Evolutionary conservation across 2,888 invertebrate species (phyloP).

Genomic region (Spialia ferax): DNA sequence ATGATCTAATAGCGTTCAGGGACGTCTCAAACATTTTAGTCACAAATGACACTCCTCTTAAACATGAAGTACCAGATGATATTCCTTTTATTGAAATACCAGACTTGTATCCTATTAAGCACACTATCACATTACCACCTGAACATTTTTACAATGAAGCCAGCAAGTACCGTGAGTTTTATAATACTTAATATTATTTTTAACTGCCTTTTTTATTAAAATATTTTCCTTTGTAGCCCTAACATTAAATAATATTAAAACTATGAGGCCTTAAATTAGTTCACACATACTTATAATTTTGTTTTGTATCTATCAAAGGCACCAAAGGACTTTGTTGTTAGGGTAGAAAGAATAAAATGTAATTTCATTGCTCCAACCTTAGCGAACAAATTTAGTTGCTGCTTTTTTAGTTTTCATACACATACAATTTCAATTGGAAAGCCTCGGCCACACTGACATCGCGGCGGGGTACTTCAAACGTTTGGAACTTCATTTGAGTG

Average conservation of each 20-base stretch:
- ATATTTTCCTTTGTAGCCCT: background rate
- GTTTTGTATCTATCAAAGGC: no score
- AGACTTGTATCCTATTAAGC: slow-evolving; percentile 91
- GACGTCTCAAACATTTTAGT: slow-evolving; percentile 89
- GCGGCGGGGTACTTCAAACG: no score
- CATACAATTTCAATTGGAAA: no score
- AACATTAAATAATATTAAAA: background rate
- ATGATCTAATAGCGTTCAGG: slow-evolving; percentile 88
- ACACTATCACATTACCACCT: slow-evolving; percentile 88
- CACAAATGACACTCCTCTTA: slow-evolving; percentile 88
- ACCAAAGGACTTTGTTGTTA: no score
- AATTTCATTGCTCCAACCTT: no score
- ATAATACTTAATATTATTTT: slow-evolving; percentile 9
- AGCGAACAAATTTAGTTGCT: no score
- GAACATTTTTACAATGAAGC: slow-evolving; percentile 88
- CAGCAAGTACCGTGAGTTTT: slow-evolving; percentile 91
- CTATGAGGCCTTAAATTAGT: no score
- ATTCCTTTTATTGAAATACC: slow-evolving; percentile 87
- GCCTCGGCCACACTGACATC: no score
- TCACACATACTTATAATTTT: no score
- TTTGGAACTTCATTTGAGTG: no score
- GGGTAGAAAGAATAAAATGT: no score
- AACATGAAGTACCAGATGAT: slow-evolving; percentile 79
- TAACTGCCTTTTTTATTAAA: slow-evolving; percentile 13
- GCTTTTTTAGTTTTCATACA: no score